A percentile compares a stretch with the other conserved stretches of the same genome.
Evolutionary conservation across 64 coral and sea anemone species (phyloP).

Genomic region (Montipora efflorescens): DNA sequence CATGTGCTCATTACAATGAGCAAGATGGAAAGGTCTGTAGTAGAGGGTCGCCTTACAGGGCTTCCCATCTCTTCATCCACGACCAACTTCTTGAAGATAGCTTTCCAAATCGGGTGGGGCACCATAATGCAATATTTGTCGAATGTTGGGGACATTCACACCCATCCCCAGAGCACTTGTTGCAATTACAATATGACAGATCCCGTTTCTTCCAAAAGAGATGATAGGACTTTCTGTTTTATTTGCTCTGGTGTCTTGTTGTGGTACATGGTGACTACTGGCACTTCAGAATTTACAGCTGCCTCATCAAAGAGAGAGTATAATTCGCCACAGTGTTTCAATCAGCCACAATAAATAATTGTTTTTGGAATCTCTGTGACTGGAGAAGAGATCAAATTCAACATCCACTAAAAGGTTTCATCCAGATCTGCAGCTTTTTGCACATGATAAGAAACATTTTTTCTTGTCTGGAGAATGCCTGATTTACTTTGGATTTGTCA

Average conservation of each 20-base stretch:
- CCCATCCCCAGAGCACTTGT: constrained; percentile 61
- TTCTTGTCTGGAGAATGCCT: constrained; percentile 35
- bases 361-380: constrained; percentile 4
- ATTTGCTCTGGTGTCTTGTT: constrained; percentile 45
- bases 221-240: neutral
- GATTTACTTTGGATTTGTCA: constrained; percentile 33
- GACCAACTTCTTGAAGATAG: constrained; percentile 33
- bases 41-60: neutral
- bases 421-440: neutral
- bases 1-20: constrained; percentile 17
- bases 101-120: neutral
- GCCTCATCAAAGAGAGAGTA: constrained; percentile 20
- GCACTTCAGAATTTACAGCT: too few relatives aligned
- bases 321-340: constrained; percentile 51
- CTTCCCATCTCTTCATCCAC: constrained; percentile 44
- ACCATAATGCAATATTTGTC: constrained; percentile 56
- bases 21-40: constrained; percentile 19
- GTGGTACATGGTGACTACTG: constrained; percentile 37
- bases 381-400: neutral
- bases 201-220: neutral
- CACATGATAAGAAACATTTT: neutral
- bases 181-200: neutral
- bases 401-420: neutral
- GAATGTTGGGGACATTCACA: constrained; percentile 45
- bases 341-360: constrained; percentile 54